A percentile compares a stretch with the other conserved stretches of the same genome.
Conservation (phyloP, 2,888 invertebrate species). For the Drosophila merina region DNA sequence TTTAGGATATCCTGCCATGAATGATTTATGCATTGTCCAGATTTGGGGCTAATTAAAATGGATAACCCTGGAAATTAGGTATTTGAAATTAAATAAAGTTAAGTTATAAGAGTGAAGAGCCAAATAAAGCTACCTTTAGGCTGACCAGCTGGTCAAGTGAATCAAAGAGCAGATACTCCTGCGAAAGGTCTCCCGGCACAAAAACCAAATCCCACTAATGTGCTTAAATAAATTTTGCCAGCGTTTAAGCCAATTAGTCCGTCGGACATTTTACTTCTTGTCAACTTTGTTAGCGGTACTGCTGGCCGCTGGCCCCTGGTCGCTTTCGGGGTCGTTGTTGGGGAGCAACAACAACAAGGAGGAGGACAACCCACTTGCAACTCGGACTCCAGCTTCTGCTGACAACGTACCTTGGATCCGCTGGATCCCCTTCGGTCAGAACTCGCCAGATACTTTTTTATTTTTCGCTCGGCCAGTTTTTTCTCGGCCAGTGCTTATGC, state of each 20-base stretch:
- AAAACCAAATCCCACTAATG: slow-evolving; percentile 81
- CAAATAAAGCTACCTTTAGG: too few relatives aligned
- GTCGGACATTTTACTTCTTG: slow-evolving; percentile 83
- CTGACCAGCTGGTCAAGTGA: slow-evolving; percentile 60
- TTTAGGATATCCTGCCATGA: slow-evolving; percentile 14
- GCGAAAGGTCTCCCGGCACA: slow-evolving; percentile 17
- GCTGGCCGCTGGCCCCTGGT: slow-evolving; percentile 26
- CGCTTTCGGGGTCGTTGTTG: slow-evolving; percentile 27
- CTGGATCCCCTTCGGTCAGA: slow-evolving; percentile 17
- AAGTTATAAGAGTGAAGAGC: too few relatives aligned
- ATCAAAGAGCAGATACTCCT: slow-evolving; percentile 11
- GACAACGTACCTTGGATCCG: slow-evolving; percentile 66
- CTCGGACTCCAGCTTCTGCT: slow-evolving; percentile 61
- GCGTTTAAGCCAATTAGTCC: slow-evolving; percentile 83
- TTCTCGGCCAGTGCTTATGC: slow-evolving; percentile 69
- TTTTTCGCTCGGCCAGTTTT: slow-evolving; percentile 19
- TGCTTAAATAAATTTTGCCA: slow-evolving; percentile 80
- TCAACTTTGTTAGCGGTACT: slow-evolving; percentile 76
- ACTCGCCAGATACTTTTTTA: slow-evolving; percentile 23
- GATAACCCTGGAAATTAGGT: slow-evolving; percentile 13
- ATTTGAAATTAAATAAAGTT: background rate
- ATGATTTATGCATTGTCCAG: slow-evolving; percentile 46
- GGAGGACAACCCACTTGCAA: slow-evolving; percentile 61
- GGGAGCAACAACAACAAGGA: background rate
- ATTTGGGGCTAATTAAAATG: slow-evolving; percentile 58